These are phyloP conservation scores for Microtus pennsylvanicus DNA, from an alignment of 2,113 vertebrate genomes.

Conservation along the genomic window DNA sequence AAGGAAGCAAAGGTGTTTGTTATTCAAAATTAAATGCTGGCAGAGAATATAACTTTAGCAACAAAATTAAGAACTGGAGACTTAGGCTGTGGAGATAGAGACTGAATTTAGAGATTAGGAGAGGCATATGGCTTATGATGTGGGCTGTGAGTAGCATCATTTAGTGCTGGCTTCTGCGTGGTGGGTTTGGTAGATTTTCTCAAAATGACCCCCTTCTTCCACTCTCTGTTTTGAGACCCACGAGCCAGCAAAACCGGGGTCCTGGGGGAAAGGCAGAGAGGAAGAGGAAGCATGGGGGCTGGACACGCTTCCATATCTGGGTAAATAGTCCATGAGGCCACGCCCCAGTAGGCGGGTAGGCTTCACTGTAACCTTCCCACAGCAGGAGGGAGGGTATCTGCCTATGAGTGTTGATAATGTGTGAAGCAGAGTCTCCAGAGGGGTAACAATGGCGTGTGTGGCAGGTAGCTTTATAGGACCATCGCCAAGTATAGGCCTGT, in stretches of 20 bases:
- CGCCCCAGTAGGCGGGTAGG: too few relatives aligned
- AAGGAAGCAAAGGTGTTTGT: neutral
- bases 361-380: neutral
- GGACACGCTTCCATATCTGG: too few relatives aligned
- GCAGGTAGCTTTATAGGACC: neutral
- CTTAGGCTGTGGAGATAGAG: neutral
- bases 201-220: neutral
- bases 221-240: neutral
- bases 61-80: neutral
- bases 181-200: neutral
- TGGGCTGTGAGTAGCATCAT: neutral
- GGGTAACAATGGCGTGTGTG: neutral
- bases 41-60: neutral
- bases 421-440: neutral
- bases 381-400: neutral
- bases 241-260: too few relatives aligned
- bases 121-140: neutral
- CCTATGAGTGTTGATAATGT: neutral
- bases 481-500: neutral
- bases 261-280: too few relatives aligned
- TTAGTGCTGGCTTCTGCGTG: neutral
- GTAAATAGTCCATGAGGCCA: too few relatives aligned
- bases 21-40: slow-evolving; percentile 11
- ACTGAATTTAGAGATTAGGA: neutral
- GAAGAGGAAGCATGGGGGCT: too few relatives aligned